Conservation (phyloP, 1,140 invertebrate genomes). For the Eurosta solidaginis region DNA sequence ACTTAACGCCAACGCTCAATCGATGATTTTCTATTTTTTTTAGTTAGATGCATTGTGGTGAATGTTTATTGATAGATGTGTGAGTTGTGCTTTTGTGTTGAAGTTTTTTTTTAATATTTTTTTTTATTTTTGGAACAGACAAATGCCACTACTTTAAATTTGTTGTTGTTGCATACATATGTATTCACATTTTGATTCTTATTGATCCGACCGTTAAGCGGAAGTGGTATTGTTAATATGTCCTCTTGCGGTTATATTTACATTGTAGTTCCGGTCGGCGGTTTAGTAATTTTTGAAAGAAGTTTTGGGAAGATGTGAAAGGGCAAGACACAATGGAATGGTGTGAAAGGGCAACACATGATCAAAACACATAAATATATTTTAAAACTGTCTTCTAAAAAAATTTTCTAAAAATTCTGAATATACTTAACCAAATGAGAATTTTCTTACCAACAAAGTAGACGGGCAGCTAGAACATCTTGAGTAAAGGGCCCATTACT, state of each 20-base stretch:
- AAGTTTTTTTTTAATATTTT: not conserved
- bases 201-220: not conserved
- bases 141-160: no score
- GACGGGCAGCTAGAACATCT: no score
- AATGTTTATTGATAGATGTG: constrained; percentile 7
- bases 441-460: no score
- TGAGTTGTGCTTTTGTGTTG: not conserved
- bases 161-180: not conserved
- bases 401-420: no score
- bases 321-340: no score
- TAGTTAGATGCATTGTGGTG: not conserved
- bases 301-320: no score
- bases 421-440: no score
- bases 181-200: not conserved
- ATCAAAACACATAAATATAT: no score
- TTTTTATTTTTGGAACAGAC: not conserved
- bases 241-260: not conserved
- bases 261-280: constrained; percentile 5
- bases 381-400: no score
- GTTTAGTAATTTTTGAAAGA: no score
- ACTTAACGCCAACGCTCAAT: not conserved
- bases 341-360: no score
- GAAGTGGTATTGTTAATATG: constrained; percentile 7
- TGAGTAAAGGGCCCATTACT: no score
- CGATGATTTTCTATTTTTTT: not conserved